These are phyloP conservation scores for Drosophila murphyi DNA, from an alignment of 1,140 invertebrate species.

Conservation along the genomic window DNA sequence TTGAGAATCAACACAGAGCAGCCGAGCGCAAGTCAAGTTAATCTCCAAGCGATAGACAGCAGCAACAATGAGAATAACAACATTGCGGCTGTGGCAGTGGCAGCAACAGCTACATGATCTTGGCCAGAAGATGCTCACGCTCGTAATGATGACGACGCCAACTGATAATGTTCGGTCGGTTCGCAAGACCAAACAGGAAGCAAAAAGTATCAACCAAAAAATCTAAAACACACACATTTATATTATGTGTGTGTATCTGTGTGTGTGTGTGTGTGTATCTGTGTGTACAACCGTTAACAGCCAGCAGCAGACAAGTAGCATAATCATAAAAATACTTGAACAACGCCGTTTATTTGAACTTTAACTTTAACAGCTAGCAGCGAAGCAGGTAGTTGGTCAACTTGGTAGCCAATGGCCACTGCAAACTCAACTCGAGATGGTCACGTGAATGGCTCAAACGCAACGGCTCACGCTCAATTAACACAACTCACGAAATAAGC, in stretches of 20 bases:
- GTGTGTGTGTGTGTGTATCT: slow-evolving; percentile 17
- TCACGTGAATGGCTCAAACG: slow-evolving; percentile 11
- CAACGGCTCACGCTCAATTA: slow-evolving; percentile 1
- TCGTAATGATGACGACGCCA: slow-evolving; percentile 30
- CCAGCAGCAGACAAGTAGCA: slow-evolving; percentile 54
- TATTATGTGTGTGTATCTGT: slow-evolving; percentile 15
- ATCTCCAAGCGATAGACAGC: slow-evolving; percentile 37
- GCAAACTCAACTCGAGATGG: slow-evolving; percentile 8
- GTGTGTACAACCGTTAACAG: slow-evolving; percentile 58
- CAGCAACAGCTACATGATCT: slow-evolving; percentile 52
- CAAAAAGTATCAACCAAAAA: slow-evolving; percentile 62
- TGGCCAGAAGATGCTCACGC: slow-evolving; percentile 53
- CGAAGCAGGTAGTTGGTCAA: slow-evolving; percentile 37
- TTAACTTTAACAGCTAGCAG: slow-evolving; percentile 60
- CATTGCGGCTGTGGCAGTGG: slow-evolving; percentile 23
- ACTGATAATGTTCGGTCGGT: slow-evolving; percentile 47
- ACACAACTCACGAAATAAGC: neutral
- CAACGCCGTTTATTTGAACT: slow-evolving; percentile 71
- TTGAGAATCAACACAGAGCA: slow-evolving; percentile 56
- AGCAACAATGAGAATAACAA: slow-evolving; percentile 12
- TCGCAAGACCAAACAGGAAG: slow-evolving; percentile 66
- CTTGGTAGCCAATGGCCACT: slow-evolving; percentile 21
- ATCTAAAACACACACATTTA: slow-evolving; percentile 28
- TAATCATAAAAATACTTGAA: slow-evolving; percentile 78
- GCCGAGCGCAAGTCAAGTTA: slow-evolving; percentile 16